These are phyloP conservation scores for Macrobrachium nipponense DNA, from an alignment of 1,140 invertebrate genomes.

Conservation along the genomic window DNA sequence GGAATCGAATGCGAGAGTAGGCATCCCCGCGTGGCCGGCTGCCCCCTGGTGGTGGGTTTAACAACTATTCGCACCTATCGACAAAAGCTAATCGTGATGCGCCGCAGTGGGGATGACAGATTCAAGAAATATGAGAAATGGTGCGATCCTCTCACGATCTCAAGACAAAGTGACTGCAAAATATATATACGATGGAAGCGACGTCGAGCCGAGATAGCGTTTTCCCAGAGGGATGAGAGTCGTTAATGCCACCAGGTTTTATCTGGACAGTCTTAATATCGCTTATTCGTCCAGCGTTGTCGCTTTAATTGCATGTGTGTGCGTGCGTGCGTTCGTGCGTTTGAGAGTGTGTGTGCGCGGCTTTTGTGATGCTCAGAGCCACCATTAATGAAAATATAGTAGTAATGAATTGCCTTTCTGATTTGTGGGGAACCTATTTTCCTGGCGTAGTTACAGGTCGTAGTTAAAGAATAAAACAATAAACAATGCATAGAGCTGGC, in stretches of 20 bases:
- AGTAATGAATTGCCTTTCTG: background rate
- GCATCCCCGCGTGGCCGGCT: conserved; percentile 38
- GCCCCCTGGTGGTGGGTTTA: conserved; percentile 60
- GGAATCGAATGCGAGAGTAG: background rate
- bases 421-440: too few relatives aligned
- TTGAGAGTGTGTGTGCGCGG: background rate
- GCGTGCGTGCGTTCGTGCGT: background rate
- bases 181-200: conserved; percentile 30
- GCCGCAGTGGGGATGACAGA: conserved; percentile 58
- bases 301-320: background rate
- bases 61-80: conserved; percentile 61
- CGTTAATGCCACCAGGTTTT: conserved; percentile 50
- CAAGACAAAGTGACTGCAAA: conserved; percentile 58
- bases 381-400: background rate
- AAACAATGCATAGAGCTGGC: too few relatives aligned
- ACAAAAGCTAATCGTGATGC: conserved; percentile 60
- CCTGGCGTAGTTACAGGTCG: too few relatives aligned
- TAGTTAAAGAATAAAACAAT: too few relatives aligned
- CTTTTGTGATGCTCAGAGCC: background rate
- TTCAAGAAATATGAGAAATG: conserved; percentile 60
- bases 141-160: conserved; percentile 55
- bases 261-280: conserved; percentile 45
- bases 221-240: conserved; percentile 37
- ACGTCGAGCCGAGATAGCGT: conserved; percentile 17
- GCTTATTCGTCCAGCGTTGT: background rate